phyloP scores from a whole-genome alignment of 53 echinoderm and acorn worm genomes.

The Hippasteria phrygiana region DNA sequence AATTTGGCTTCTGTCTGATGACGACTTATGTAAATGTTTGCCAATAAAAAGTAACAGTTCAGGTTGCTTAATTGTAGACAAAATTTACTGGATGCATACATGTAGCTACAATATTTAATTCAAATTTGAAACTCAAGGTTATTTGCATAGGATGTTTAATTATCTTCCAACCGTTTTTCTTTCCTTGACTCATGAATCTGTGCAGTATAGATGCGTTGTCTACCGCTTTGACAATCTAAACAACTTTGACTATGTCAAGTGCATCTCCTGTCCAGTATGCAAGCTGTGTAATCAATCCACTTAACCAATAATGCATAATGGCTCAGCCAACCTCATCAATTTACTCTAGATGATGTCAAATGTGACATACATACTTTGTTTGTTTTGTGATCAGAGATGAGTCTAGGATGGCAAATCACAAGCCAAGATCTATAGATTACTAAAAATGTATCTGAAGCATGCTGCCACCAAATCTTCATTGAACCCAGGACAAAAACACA shows the following conservation, averaged over 20 bases:
- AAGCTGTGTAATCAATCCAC: neutral
- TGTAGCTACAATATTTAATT: no score
- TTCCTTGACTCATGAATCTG: neutral
- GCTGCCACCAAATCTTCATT: no score
- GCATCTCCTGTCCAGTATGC: neutral
- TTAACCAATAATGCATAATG: constrained; percentile 17
- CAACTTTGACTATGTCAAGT: neutral
- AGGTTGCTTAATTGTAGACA: no score
- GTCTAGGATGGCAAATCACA: neutral
- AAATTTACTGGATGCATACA: no score
- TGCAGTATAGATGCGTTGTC: neutral
- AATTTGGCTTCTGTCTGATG: no score
- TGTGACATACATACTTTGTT: neutral
- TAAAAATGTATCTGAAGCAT: no score
- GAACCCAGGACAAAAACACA: no score
- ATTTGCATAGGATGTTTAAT: no score
- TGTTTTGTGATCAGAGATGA: neutral
- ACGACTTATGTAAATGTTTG: no score
- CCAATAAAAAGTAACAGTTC: no score
- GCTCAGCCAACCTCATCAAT: neutral
- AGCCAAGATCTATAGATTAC: no score
- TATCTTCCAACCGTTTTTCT: neutral
- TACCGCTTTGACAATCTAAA: neutral
- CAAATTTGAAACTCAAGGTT: no score
- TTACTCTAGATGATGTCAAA: neutral